Evolutionary conservation across 2,888 invertebrate genomes (phyloP), one percentile per base, ranked within the genome.

Genomic region (Synergus gifuensis): DNA sequence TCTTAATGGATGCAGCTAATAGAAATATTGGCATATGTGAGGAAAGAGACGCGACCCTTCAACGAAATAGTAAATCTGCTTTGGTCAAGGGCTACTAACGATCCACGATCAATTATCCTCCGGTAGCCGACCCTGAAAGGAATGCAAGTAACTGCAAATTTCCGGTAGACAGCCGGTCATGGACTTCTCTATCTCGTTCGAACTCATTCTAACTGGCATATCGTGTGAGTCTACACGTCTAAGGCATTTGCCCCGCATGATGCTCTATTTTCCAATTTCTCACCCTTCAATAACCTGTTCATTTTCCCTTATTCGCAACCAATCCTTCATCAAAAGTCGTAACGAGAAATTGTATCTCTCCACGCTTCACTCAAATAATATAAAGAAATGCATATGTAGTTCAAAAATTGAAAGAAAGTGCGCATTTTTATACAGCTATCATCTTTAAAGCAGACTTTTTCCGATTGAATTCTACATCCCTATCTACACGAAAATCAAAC

Each of bases 71-170:
- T 78, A 79, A 83, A 81, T 83, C 78, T 66, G 80, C 81, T 83
- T 80, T 81, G 79, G 76, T 60, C 80, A 76, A 83, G 78, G 81
- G 78, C 77, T 82, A 83, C 82, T 82, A 82, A 79, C 79, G 82
- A 82, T 83, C 78, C 62, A 79, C 67, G 82, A 83, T 82, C 83
- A 82, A 83, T 83, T 82, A 82, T 78, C 82, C 78, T 81, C 77
- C 80, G 78, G 42, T 81, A 83, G 79, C 85, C 86, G 88, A 88
- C 86, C 88, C 88, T 88, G 87, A 79, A 85, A 88, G 89, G 89
- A 89, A 89, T 87, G 88, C 86, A 87, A 86, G 86, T 89, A 90
- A 90, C 89, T 90, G 90, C 88, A 88, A 90, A 90, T 90, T 90
- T 90, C 90, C 90, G 89, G 87, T 85, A 86, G 82, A 82, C 85